Evolutionary conservation across 2,888 invertebrate genomes (phyloP).

Genomic region (Chaetogeoica ovagalla): DNA sequence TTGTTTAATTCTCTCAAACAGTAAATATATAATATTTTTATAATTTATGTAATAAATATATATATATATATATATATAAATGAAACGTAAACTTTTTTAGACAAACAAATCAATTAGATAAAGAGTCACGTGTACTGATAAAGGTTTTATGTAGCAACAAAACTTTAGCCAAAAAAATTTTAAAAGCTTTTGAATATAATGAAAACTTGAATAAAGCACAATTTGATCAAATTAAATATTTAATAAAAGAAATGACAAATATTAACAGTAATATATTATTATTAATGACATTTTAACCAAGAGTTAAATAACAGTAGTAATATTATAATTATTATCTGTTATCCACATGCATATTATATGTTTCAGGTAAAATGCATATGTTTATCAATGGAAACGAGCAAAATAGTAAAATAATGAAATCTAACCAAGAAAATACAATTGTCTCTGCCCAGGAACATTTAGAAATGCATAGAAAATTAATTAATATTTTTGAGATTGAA

Average conservation of each 20-base stretch:
- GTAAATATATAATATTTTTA: neutral
- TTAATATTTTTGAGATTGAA: constrained; percentile 13
- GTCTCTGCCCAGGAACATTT: neutral
- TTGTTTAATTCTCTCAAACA: neutral
- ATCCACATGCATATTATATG: neutral
- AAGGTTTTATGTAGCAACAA: neutral
- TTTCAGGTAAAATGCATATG: constrained; percentile 9
- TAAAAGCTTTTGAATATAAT: constrained; percentile 11
- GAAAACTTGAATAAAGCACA: constrained; percentile 5
- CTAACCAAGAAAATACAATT: neutral
- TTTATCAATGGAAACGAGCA: neutral
- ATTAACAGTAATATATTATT: constrained; percentile 1
- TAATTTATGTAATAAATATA: no score
- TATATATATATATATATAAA: no score
- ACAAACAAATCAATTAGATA: neutral
- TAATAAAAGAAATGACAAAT: constrained; percentile 10
- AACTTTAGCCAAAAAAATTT: neutral
- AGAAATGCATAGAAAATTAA: constrained; percentile 2
- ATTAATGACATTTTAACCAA: no score
- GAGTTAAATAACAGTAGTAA: neutral
- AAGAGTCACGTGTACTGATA: neutral
- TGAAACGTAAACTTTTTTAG: constrained; percentile 4
- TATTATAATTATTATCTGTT: neutral
- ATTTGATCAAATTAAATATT: constrained; percentile 9
- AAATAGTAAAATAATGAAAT: neutral